phyloP scores from a whole-genome alignment of 2,113 vertebrate species.

The Peromyscus polionotus region DNA sequence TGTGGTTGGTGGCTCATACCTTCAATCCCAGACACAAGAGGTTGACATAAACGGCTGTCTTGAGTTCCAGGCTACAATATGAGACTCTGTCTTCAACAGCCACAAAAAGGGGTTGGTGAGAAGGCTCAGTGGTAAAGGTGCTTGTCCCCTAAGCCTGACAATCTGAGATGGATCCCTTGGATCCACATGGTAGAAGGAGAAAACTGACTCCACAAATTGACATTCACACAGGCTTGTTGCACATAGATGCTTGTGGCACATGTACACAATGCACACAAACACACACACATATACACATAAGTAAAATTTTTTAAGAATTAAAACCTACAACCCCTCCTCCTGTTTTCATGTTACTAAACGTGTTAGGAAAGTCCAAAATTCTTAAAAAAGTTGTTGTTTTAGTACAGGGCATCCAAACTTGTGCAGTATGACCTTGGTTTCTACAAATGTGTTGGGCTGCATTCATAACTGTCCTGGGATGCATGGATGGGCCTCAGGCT shows the following conservation, averaged over 20 bases:
- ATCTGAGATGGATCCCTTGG: not conserved
- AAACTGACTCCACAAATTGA: not conserved
- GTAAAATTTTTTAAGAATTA: not conserved
- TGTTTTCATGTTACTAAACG: not conserved
- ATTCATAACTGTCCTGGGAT: not conserved
- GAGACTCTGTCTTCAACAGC: not conserved
- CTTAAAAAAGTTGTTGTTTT: slow-evolving; percentile 2
- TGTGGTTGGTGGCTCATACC: not conserved
- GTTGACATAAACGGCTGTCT: not conserved
- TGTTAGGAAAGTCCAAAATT: not conserved
- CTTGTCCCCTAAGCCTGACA: not conserved
- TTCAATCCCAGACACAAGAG: not conserved
- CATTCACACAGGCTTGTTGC: not conserved
- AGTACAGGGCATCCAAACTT: not conserved
- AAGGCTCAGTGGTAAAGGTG: not conserved
- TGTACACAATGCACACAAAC: not conserved
- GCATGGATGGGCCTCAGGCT: not conserved
- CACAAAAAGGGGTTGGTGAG: not conserved
- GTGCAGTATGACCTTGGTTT: not conserved
- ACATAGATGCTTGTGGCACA: not conserved
- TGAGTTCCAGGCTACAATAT: not conserved
- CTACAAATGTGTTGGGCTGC: not conserved
- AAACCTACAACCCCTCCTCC: not conserved
- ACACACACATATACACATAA: not conserved
- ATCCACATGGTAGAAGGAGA: not conserved